These are phyloP conservation scores for Lithobates sylvaticus DNA, from an alignment of 2,797 vertebrate genomes.

Conservation along the genomic window DNA sequence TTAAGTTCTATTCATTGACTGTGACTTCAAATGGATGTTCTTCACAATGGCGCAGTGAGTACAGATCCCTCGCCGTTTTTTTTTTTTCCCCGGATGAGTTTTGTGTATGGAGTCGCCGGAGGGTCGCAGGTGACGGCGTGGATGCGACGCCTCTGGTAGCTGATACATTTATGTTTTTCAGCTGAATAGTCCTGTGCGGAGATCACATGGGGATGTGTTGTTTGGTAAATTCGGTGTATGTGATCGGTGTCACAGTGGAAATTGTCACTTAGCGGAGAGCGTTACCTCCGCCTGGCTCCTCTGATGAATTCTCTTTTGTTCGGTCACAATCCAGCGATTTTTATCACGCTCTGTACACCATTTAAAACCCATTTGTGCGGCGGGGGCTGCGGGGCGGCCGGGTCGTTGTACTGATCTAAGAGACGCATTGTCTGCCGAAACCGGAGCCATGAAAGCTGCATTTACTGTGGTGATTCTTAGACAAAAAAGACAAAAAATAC, in stretches of 20 bases:
- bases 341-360: conserved; percentile 1
- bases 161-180: background rate
- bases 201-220: background rate
- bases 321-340: background rate
- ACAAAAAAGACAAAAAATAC: too few relatives aligned
- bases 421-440: background rate
- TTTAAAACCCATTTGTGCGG: conserved; percentile 13
- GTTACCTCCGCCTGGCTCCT: background rate
- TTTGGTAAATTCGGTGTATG: background rate
- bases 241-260: conserved; percentile 1
- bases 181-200: background rate
- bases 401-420: background rate
- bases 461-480: too few relatives aligned
- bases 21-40: too few relatives aligned
- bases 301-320: conserved; percentile 26
- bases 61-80: too few relatives aligned
- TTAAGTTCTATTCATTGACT: too few relatives aligned
- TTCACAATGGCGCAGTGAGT: too few relatives aligned
- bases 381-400: background rate
- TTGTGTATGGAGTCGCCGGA: too few relatives aligned
- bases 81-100: too few relatives aligned
- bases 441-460: too few relatives aligned
- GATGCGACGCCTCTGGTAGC: too few relatives aligned
- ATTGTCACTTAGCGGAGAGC: conserved; percentile 19
- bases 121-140: too few relatives aligned